phyloP scores from a whole-genome alignment of 2,888 invertebrate species.

The Diarsia brunnea region DNA sequence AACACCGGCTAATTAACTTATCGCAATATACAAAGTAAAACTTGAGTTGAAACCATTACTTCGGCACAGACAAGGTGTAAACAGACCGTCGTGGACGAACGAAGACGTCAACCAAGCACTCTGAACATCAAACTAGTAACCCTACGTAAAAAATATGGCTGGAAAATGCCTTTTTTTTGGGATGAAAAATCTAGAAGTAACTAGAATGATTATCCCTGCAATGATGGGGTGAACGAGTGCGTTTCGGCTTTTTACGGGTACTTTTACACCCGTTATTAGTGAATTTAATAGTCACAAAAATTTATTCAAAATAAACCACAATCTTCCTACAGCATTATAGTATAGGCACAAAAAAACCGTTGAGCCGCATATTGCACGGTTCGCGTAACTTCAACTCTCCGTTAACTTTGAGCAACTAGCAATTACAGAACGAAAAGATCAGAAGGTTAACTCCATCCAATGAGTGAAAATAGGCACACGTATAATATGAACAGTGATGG shows the following conservation, averaged over 20 bases:
- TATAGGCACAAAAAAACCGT: conserved; percentile 25
- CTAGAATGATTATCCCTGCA: too few relatives aligned
- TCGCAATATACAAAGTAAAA: not conserved
- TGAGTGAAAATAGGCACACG: not conserved
- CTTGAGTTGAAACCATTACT: not conserved
- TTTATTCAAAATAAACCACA: not conserved
- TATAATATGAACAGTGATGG: too few relatives aligned
- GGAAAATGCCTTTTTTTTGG: too few relatives aligned
- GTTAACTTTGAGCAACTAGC: conserved; percentile 51
- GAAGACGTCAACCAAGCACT: too few relatives aligned
- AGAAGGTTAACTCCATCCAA: not conserved
- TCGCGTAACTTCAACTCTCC: conserved; percentile 15
- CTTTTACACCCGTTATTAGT: not conserved
- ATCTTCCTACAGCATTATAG: conserved; percentile 1
- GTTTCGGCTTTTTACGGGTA: too few relatives aligned
- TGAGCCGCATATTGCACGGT: conserved; percentile 42
- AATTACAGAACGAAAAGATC: not conserved
- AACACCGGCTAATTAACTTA: not conserved
- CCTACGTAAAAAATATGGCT: too few relatives aligned
- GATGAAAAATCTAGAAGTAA: too few relatives aligned
- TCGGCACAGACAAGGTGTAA: too few relatives aligned
- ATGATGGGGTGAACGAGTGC: too few relatives aligned
- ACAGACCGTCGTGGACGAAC: too few relatives aligned
- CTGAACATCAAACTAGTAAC: too few relatives aligned
- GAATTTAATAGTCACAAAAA: not conserved